phyloP scores from a whole-genome alignment of 2,797 vertebrate species.

The Oryzias sinensis region DNA sequence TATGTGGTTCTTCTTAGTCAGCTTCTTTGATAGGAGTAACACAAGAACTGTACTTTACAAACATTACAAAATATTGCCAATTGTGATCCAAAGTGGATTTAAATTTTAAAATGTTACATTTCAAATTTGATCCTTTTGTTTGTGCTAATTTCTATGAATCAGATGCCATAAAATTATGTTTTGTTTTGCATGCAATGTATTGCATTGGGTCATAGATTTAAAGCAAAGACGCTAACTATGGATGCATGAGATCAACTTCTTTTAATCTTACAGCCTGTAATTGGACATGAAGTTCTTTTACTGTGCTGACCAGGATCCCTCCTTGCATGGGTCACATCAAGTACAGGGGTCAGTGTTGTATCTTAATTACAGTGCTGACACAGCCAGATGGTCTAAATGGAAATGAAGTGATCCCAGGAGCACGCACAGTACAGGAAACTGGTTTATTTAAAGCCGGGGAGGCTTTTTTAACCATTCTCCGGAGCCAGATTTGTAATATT shows the following conservation, averaged over 20 bases:
- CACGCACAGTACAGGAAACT: slow-evolving; percentile 1
- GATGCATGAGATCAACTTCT: slow-evolving; percentile 15
- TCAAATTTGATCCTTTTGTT: too few species aligned
- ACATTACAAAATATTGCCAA: too few species aligned
- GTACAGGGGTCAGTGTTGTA: not conserved
- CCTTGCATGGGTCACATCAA: slow-evolving; percentile 5
- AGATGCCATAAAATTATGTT: not conserved
- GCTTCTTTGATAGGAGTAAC: too few species aligned
- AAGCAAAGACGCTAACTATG: not conserved
- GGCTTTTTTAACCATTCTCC: slow-evolving; percentile 7
- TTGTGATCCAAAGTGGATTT: too few species aligned
- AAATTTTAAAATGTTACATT: too few species aligned
- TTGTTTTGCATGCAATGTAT: slow-evolving; percentile 13
- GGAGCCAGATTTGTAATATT: slow-evolving; percentile 27
- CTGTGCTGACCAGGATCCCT: slow-evolving; percentile 11
- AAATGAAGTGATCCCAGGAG: not conserved
- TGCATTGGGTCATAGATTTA: not conserved
- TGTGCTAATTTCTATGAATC: not conserved
- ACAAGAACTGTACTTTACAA: too few species aligned
- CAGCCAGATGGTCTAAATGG: not conserved
- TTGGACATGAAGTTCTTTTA: not conserved
- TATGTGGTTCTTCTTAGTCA: too few species aligned
- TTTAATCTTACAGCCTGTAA: not conserved
- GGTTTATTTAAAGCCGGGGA: slow-evolving; percentile 4
- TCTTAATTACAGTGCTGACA: slow-evolving; percentile 9